phyloP scores from a whole-genome alignment of 2,888 invertebrate genomes.

The Melanchra persicariae region DNA sequence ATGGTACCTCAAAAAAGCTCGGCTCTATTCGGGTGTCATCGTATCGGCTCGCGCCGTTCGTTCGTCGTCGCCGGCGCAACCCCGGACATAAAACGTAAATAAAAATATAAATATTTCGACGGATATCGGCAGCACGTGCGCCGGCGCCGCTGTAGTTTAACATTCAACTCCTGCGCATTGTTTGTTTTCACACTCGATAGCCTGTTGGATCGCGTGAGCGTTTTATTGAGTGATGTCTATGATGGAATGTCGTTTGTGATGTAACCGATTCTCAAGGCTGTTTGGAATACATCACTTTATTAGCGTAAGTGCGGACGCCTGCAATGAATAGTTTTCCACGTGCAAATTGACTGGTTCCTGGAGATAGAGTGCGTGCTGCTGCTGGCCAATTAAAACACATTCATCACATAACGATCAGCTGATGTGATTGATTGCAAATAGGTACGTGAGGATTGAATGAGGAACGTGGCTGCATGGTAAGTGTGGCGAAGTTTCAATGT shows the following conservation, averaged over 20 bases:
- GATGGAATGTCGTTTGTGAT: slow-evolving; percentile 73
- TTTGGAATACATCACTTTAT: slow-evolving; percentile 41
- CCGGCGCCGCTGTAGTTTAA: slow-evolving; percentile 81
- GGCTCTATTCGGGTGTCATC: slow-evolving; percentile 57
- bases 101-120: slow-evolving; percentile 86
- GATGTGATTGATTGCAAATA: slow-evolving; percentile 58
- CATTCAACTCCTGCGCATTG: slow-evolving; percentile 84
- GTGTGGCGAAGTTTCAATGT: slow-evolving; percentile 46
- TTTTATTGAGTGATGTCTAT: slow-evolving; percentile 79
- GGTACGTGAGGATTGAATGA: no score
- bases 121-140: slow-evolving; percentile 84
- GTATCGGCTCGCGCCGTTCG: slow-evolving; percentile 57
- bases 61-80: slow-evolving; percentile 64
- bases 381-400: slow-evolving; percentile 54
- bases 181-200: slow-evolving; percentile 83
- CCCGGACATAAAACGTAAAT: slow-evolving; percentile 82
- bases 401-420: slow-evolving; percentile 56
- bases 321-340: slow-evolving; percentile 56
- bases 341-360: slow-evolving; percentile 48
- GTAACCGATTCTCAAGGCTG: slow-evolving; percentile 69
- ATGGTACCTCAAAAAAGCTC: slow-evolving; percentile 62
- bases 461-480: slow-evolving; percentile 37
- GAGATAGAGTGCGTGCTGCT: slow-evolving; percentile 41
- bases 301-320: slow-evolving; percentile 58
- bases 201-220: slow-evolving; percentile 79